Evolutionary conservation across 2,113 vertebrate species (phyloP).

Genomic region (Platycercus adscitus): DNA sequence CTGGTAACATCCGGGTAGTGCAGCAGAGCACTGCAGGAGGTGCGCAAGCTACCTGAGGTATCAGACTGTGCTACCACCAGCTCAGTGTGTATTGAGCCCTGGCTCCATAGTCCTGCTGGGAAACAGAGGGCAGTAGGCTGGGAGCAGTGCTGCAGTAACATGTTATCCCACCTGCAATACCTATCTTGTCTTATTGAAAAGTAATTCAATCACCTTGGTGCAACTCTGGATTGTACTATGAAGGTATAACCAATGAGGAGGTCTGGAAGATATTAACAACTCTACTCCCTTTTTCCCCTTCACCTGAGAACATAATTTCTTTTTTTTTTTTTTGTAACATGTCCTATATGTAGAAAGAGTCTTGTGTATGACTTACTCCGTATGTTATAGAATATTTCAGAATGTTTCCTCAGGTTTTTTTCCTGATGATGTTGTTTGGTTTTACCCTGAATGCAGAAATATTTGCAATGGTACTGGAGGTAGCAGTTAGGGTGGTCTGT

Average conservation of each 20-base stretch:
- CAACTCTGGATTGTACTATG: not conserved
- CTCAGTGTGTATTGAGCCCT: accelerated
- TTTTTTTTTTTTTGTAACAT: not conserved
- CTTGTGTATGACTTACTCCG: not conserved
- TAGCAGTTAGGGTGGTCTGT: not conserved
- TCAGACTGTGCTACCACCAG: not conserved
- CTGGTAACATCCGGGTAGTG: accelerated
- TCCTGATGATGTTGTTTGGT: not conserved
- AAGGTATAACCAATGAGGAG: not conserved
- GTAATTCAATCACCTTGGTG: not conserved
- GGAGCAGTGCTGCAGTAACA: not conserved
- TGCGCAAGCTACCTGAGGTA: not conserved
- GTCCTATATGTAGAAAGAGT: not conserved
- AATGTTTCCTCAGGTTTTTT: not conserved
- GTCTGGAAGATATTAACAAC: not conserved
- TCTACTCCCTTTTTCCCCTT: not conserved
- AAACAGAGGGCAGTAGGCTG: not conserved
- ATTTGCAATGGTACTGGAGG: not conserved
- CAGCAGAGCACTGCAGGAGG: not conserved
- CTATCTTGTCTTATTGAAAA: not conserved
- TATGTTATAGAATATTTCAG: not conserved
- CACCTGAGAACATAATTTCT: not conserved
- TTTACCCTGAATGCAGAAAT: not conserved
- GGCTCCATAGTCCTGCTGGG: not conserved
- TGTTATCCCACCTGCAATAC: not conserved